Conservation (phyloP, 64 coral and sea anemone species). For the Orbicella faveolata region DNA sequence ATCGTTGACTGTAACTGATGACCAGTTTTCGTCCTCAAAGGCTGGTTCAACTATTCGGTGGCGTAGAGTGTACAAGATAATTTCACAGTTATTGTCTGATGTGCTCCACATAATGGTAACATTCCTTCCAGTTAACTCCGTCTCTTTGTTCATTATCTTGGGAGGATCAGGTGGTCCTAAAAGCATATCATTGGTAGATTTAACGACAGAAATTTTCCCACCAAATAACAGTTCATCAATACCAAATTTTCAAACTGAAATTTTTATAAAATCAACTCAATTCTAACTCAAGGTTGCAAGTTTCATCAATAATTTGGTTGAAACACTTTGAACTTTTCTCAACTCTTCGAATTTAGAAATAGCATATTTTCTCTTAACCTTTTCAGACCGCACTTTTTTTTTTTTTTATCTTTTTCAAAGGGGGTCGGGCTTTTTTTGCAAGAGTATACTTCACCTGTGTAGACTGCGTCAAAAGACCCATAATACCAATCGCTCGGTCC, state of each 20-base stretch:
- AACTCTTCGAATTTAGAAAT: too few relatives aligned
- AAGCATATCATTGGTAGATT: background rate
- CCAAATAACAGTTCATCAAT: too few relatives aligned
- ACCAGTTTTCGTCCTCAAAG: background rate
- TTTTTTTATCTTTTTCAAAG: background rate
- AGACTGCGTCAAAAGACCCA: background rate
- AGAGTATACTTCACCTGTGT: background rate
- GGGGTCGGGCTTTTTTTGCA: background rate
- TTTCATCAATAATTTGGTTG: too few relatives aligned
- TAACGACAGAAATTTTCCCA: too few relatives aligned
- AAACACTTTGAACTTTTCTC: too few relatives aligned
- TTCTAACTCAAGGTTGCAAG: too few relatives aligned
- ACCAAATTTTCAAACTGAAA: too few relatives aligned
- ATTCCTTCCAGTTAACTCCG: background rate
- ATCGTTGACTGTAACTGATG: background rate
- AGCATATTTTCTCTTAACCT: background rate
- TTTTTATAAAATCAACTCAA: too few relatives aligned
- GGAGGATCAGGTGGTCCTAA: constrained; percentile 3
- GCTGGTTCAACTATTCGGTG: background rate
- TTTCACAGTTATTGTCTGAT: background rate
- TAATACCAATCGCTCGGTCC: background rate
- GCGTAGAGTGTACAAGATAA: background rate
- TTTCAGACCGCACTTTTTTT: background rate
- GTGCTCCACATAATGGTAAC: background rate
- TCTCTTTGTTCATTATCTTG: background rate